Evolutionary conservation across 2,888 invertebrate species (phyloP).

Genomic region (Nyleta sp.): DNA sequence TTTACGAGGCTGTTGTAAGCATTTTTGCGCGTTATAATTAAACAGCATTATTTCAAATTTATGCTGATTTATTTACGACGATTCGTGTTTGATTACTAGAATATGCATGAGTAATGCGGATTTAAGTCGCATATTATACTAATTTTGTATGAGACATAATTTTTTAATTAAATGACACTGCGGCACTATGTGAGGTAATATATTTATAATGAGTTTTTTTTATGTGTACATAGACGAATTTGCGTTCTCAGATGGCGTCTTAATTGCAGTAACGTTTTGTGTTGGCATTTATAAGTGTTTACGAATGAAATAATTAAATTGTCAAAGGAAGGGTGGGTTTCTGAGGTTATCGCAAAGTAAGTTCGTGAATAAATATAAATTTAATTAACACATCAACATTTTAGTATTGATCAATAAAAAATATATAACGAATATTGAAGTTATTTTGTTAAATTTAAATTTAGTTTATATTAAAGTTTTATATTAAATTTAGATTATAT

Average conservation of each 20-base stretch:
- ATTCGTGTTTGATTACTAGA: conserved; percentile 13
- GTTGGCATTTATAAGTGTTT: neutral
- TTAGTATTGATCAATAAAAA: too few relatives aligned
- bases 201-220: neutral
- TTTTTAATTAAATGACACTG: conserved; percentile 2
- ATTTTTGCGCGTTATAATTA: neutral
- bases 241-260: neutral
- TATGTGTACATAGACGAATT: neutral
- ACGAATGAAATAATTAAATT: conserved; percentile 8
- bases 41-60: conserved; percentile 6
- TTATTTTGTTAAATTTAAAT: too few relatives aligned
- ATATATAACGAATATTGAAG: too few relatives aligned
- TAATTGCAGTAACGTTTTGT: neutral
- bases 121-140: neutral
- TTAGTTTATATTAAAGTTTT: too few relatives aligned
- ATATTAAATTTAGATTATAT: too few relatives aligned
- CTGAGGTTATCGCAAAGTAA: neutral
- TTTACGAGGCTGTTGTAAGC: neutral
- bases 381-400: conserved; percentile 45
- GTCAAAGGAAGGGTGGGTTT: conserved; percentile 7
- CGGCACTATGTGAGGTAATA: neutral
- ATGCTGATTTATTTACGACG: conserved; percentile 3
- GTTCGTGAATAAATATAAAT: conserved; percentile 20
- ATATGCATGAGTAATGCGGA: conserved; percentile 1
- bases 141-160: neutral